Evolutionary conservation across 2,888 invertebrate species (phyloP), one percentile per base, ranked within the genome.

Genomic region (Criorhina ranunculi): DNA sequence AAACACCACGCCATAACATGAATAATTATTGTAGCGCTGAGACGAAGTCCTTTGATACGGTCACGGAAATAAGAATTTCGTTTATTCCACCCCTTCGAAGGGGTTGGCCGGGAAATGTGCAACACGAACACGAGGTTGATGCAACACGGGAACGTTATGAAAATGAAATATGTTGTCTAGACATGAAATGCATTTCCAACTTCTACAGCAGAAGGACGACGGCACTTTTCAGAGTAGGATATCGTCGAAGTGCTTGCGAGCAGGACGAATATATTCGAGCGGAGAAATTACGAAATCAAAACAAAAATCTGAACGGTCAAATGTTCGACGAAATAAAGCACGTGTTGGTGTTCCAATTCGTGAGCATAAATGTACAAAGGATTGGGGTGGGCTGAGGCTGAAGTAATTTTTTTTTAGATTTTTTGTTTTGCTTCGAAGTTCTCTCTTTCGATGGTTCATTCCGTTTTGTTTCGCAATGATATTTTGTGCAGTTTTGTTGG

Each of bases 301-400:
- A 75, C 75, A 70, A 67, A 55, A 57, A 11, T 55, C 19, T 42
- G 35, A 35, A 29, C 37, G 33, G 9, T 33, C 24, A 60, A 12
- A 46, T 40, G 53, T n/a, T 53, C 60, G 51, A 11, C 53, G 53
- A 40, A 60, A 49, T 31, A 40, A 46, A 87, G 72, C 87, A 87
- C 87, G 86, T 82, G 87, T 37, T 66, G 12, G 15, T 66, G 73
- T 85, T 73, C 51, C 70, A 53, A 57, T 83, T 70, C 60, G 12
- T 9, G 24, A 29, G 15, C 17, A 55, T 7, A 33, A 15, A 3
- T 33, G 46, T 60, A 24, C 64, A 49, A 55, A 29, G 55, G 42
- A 17, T 24, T 44, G 49, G 11, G 24, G n/a, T 8, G 60, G 70
- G 33, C 77, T 24, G 24, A 42, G 31, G 33, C 15, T 31, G 40